A percentile compares a stretch with the other conserved stretches of the same genome.
Conservation (phyloP, 2,113 vertebrate genomes). For the Pseudorhombus dupliciocellatus region DNA sequence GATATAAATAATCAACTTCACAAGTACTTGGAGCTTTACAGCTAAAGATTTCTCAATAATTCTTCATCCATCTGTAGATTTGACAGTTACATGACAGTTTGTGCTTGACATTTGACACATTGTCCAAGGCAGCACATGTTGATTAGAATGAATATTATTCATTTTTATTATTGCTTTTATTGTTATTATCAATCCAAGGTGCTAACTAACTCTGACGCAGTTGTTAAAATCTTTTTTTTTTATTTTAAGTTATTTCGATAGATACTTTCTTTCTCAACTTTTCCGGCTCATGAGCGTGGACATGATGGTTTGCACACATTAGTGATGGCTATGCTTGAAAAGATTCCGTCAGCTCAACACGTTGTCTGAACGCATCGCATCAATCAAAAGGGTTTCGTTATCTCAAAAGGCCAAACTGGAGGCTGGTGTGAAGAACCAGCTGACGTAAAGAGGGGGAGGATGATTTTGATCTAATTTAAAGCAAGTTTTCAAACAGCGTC, state of each 20-base stretch:
- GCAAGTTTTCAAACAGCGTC: too few species aligned
- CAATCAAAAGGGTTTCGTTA: background rate
- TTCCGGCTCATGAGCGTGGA: constrained; percentile 8
- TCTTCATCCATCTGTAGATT: background rate
- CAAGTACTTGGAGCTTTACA: background rate
- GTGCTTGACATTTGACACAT: background rate
- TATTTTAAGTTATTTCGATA: too few species aligned
- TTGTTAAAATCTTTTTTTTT: too few species aligned
- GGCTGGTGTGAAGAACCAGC: background rate
- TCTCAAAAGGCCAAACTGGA: background rate
- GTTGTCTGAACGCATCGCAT: background rate
- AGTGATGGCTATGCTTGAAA: background rate
- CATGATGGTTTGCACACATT: background rate
- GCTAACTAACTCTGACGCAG: background rate
- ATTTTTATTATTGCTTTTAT: too few species aligned
- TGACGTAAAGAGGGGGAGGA: background rate
- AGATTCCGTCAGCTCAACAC: background rate
- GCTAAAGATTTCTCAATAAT: background rate
- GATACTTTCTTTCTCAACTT: background rate
- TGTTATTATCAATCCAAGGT: background rate
- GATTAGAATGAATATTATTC: constrained; percentile 11
- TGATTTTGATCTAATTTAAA: background rate
- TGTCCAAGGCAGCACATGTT: background rate
- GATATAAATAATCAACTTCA: constrained; percentile 14
- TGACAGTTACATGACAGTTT: background rate